Evolutionary conservation across 2,797 vertebrate species (phyloP).

Genomic region (Lutjanus campechanus): DNA sequence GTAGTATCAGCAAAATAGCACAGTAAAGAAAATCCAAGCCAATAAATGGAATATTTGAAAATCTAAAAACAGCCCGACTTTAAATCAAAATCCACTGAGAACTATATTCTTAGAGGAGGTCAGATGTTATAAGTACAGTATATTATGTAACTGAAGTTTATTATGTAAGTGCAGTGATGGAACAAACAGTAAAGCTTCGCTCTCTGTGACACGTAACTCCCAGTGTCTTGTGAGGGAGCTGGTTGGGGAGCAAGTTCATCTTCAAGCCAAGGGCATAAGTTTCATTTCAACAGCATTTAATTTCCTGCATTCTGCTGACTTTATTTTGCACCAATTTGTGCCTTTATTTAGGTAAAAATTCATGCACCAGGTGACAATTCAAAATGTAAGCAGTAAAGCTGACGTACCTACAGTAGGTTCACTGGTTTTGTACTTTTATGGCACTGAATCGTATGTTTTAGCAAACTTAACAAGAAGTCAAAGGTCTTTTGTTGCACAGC

Average conservation of each 20-base stretch:
- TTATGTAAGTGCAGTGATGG: not conserved
- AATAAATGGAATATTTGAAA: not conserved
- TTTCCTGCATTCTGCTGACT: too few species aligned
- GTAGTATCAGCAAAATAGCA: not conserved
- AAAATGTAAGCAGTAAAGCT: too few species aligned
- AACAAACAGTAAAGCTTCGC: not conserved
- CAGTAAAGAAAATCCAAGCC: not conserved
- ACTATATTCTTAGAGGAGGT: not conserved
- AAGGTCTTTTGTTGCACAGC: too few species aligned
- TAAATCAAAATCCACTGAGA: not conserved
- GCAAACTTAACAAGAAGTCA: too few species aligned
- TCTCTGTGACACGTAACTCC: not conserved
- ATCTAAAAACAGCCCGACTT: not conserved
- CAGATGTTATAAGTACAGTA: not conserved
- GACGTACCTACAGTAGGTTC: too few species aligned
- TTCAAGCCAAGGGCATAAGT: too few species aligned
- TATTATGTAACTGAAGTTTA: constrained; percentile 24
- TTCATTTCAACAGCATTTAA: too few species aligned
- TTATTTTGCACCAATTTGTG: too few species aligned
- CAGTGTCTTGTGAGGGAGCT: not conserved
- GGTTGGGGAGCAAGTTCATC: not conserved
- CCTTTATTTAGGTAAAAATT: too few species aligned
- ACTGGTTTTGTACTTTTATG: not conserved
- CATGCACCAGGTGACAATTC: too few species aligned
- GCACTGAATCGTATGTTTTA: too few species aligned